Evolutionary conservation across 1,140 invertebrate genomes (phyloP).

Genomic region (Hyphantria cunea): DNA sequence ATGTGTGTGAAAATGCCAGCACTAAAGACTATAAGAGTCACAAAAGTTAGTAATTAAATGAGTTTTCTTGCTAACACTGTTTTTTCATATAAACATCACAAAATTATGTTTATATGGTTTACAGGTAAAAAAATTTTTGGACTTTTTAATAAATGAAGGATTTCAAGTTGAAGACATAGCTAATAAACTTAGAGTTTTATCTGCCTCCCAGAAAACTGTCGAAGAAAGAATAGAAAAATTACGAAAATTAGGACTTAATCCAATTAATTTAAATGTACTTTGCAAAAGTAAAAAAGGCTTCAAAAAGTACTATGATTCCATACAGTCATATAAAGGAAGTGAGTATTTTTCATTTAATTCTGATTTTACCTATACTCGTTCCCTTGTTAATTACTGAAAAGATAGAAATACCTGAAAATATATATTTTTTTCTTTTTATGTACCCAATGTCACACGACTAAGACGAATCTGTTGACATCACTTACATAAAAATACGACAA

Average conservation of each 20-base stretch:
- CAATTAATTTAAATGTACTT: conserved; percentile 75
- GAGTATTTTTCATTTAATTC: neutral
- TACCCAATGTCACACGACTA: too few relatives aligned
- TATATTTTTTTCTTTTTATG: too few relatives aligned
- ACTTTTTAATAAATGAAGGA: conserved; percentile 69
- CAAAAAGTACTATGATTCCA: conserved; percentile 65
- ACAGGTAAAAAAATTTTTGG: conserved; percentile 71
- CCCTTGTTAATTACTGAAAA: too few relatives aligned
- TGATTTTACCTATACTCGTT: neutral
- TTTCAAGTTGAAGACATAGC: conserved; percentile 69
- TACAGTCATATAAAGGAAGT: conserved; percentile 43
- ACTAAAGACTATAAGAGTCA: conserved; percentile 61
- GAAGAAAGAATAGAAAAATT: conserved; percentile 63
- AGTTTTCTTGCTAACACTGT: too few relatives aligned
- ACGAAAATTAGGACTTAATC: conserved; percentile 49
- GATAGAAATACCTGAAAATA: too few relatives aligned
- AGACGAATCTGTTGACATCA: too few relatives aligned
- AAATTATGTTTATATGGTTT: conserved; percentile 32
- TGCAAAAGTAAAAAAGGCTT: conserved; percentile 75
- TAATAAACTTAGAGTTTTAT: conserved; percentile 64
- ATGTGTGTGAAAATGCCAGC: conserved; percentile 69
- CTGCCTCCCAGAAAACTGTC: conserved; percentile 70
- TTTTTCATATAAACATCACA: too few relatives aligned
- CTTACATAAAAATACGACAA: too few relatives aligned
- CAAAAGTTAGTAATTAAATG: conserved; percentile 53